Evolutionary conservation across 2,888 invertebrate species (phyloP).

Genomic region (Ornithoptera alexandrae): DNA sequence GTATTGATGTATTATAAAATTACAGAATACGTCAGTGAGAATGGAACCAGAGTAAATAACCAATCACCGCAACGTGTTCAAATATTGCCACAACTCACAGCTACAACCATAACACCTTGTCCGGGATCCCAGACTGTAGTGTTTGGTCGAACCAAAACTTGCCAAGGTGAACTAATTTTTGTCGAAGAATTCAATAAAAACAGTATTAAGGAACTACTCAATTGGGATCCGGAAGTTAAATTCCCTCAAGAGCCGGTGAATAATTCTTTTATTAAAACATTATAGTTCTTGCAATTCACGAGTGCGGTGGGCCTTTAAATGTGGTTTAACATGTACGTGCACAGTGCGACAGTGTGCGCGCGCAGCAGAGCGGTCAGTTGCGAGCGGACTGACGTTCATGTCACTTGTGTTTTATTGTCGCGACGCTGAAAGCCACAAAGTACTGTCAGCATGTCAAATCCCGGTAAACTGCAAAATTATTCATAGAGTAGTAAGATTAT

Average conservation of each 20-base stretch:
- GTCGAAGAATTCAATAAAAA: constrained; percentile 76
- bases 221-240: constrained; percentile 77
- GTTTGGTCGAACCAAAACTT: constrained; percentile 51
- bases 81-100: not conserved
- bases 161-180: constrained; percentile 80
- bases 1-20: not conserved
- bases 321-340: too few species aligned
- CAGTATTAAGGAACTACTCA: constrained; percentile 47
- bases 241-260: constrained; percentile 82
- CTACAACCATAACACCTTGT: not conserved
- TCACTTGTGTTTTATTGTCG: too few species aligned
- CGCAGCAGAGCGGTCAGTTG: too few species aligned
- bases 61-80: not conserved
- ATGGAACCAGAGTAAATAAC: not conserved
- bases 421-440: too few species aligned
- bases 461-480: too few species aligned
- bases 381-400: too few species aligned
- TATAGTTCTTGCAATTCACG: too few species aligned
- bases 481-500: too few species aligned
- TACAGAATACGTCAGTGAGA: not conserved
- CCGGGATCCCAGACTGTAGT: constrained; percentile 48
- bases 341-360: too few species aligned
- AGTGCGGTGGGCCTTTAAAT: too few species aligned
- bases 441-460: too few species aligned
- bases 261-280: not conserved